A percentile compares a stretch with the other conserved stretches of the same genome.
phyloP scores from a whole-genome alignment of 2,113 vertebrate genomes.

The Ptychochromis oligacanthus region DNA sequence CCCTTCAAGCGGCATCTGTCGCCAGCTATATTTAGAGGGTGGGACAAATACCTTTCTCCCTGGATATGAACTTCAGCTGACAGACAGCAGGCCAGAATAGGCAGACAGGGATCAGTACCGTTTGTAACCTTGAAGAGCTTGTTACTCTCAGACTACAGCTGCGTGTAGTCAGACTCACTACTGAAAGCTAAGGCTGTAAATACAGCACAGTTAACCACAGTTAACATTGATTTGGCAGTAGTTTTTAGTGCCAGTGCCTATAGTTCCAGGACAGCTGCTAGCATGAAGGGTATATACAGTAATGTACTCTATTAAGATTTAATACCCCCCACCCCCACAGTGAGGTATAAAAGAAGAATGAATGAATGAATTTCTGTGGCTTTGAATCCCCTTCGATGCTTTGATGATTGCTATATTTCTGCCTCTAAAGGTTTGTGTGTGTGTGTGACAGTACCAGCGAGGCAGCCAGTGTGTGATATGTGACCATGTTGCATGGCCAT shows the following conservation, averaged over 20 bases:
- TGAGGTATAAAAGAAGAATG: constrained; percentile 34
- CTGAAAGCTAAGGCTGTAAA: constrained; percentile 46
- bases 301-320: constrained; percentile 36
- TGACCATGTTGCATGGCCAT: constrained; percentile 77
- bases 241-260: constrained; percentile 31
- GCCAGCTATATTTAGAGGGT: constrained; percentile 78
- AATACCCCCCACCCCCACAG: constrained; percentile 1
- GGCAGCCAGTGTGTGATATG: constrained; percentile 65
- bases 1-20: constrained; percentile 77
- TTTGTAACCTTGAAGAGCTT: constrained; percentile 66
- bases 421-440: constrained; percentile 34
- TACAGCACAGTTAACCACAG: constrained; percentile 47
- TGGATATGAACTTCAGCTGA: constrained; percentile 71
- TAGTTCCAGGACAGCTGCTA: constrained; percentile 52
- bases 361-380: constrained; percentile 24
- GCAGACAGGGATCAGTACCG: constrained; percentile 42
- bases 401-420: constrained; percentile 34
- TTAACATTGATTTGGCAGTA: constrained; percentile 51
- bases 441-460: constrained; percentile 46
- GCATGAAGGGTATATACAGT: constrained; percentile 12
- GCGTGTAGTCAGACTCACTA: constrained; percentile 40
- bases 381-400: constrained; percentile 21
- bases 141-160: constrained; percentile 47
- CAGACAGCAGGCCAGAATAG: constrained; percentile 46
- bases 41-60: constrained; percentile 70